Evolutionary conservation across 2,113 vertebrate species (phyloP).

Genomic region (Lagenorhynchus albirostris): DNA sequence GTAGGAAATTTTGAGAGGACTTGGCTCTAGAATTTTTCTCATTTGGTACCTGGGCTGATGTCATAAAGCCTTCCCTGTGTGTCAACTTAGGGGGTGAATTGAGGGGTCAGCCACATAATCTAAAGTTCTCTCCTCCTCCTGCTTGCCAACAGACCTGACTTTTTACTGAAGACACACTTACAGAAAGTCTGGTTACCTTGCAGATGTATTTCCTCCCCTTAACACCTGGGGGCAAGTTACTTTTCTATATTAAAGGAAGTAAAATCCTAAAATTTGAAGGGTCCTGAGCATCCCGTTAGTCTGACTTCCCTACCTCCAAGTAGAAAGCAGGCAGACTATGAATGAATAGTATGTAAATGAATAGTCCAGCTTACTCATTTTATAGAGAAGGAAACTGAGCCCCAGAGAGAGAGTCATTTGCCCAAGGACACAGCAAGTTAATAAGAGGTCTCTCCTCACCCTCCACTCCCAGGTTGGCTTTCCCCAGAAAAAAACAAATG

Average conservation of each 20-base stretch:
- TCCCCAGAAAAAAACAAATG: background rate
- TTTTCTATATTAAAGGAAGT: background rate
- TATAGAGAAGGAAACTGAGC: background rate
- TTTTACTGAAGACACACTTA: background rate
- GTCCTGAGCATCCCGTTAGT: background rate
- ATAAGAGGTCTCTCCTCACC: background rate
- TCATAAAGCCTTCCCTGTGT: background rate
- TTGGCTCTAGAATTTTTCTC: background rate
- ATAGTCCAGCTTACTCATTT: background rate
- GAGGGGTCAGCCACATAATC: background rate
- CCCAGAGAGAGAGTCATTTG: background rate
- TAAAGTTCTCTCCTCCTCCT: background rate
- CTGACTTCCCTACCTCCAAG: background rate
- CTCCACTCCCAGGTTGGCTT: background rate
- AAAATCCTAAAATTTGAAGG: background rate
- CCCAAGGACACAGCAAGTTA: background rate
- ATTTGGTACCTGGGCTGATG: background rate
- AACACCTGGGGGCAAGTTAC: background rate
- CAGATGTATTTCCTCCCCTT: background rate
- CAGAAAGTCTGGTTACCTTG: background rate
- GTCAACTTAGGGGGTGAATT: background rate
- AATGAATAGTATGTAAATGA: background rate
- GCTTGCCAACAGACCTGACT: background rate
- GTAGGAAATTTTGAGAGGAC: constrained; percentile 65
- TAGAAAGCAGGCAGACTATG: background rate